Conservation (phyloP, 2,113 vertebrate genomes). For the Megaceryle maxima region DNA sequence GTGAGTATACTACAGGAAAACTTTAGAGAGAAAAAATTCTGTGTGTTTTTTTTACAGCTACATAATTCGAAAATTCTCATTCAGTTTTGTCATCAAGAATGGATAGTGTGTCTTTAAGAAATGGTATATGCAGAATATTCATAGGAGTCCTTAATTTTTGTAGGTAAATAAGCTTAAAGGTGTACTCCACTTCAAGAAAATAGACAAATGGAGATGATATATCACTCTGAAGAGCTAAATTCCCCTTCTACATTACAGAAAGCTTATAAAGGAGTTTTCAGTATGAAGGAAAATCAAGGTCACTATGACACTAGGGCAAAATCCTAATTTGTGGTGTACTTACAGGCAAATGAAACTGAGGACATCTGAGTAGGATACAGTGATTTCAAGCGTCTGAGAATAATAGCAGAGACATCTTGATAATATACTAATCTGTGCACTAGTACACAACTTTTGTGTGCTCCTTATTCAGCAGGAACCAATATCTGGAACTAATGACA, state of each 20-base stretch:
- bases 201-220: background rate
- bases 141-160: background rate
- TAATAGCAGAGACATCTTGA: background rate
- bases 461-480: constrained; percentile 54
- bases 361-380: background rate
- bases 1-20: constrained; percentile 72
- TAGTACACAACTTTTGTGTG: background rate
- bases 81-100: background rate
- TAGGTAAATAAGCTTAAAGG: background rate
- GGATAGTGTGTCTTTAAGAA: background rate
- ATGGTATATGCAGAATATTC: background rate
- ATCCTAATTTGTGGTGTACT: background rate
- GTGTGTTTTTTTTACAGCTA: background rate
- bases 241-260: background rate
- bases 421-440: constrained; percentile 24
- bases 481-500: constrained; percentile 57
- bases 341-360: background rate
- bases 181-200: background rate
- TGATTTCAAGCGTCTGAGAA: background rate
- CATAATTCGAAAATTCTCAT: background rate
- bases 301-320: background rate
- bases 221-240: background rate
- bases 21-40: background rate
- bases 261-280: background rate
- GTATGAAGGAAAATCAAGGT: background rate